Base-by-base conservation (phyloP, 2,113 vertebrate species). In the Cynopterus brachyotis region DNA sequence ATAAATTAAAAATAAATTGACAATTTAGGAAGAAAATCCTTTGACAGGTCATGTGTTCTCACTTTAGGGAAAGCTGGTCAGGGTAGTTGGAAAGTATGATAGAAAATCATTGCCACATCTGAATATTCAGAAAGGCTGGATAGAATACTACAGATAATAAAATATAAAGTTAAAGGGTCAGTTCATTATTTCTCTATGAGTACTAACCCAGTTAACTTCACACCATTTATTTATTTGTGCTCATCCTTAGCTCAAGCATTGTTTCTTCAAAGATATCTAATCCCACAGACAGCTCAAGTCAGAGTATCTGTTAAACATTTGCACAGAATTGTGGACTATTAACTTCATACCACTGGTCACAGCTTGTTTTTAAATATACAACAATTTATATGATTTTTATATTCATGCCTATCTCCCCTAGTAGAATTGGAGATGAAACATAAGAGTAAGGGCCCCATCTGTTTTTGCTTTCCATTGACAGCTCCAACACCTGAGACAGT, bases 371-470 rank as follows among this genome's bases (percentile, higher is more conserved):
- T 66, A 62, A 11, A 76, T 17, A 89, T 12, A 76, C n/a, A 91
- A 72, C 28, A 70, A 72, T 70, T 53, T 62, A 40, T 72, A 26
- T 42, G 22, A 53, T 96, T 92, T 97, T 97, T 66, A 60, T 16
- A 96, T 16, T 45, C 28, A 62, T 37, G 4, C 30, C 75, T 78
- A 8, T 89, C 37, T 84, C 30, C 30, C 16, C 16, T 26, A 28
- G 20, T 37, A 95, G 35, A 87, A 47, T 81, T 75, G 30, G 87
- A 88, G 19, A 91, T 20, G 75, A 90, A 76, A 22, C 75, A 57
- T 53, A 94, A 89, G n/a, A 93, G 19, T 35, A 62, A 6, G 19
- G 57, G 53, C 4, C 12, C 53, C 40, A 59, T 94, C 32, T 70
- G 64, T 45, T 90, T 87, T 73, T 82, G 22, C 42, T 70, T 92